A percentile compares a stretch with the other conserved stretches of the same genome.
These are phyloP conservation scores for Alectoris magna DNA, from an alignment of 2,797 vertebrate species.

Conservation along the genomic window DNA sequence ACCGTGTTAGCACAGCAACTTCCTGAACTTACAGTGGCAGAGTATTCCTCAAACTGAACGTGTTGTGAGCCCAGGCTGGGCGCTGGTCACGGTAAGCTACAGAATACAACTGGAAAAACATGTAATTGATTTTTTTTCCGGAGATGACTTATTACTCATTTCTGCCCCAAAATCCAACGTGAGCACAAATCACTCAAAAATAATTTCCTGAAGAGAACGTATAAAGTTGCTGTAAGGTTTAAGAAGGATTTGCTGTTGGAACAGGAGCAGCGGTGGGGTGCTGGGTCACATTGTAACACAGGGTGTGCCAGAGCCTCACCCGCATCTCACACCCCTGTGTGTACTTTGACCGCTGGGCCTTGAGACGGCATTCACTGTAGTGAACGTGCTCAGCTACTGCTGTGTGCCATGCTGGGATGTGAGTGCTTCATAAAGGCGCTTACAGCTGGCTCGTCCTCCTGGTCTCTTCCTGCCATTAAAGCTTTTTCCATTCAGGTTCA, in stretches of 20 bases:
- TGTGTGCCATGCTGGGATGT: neutral
- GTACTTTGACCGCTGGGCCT: neutral
- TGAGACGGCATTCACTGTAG: neutral
- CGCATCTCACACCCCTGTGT: rapidly evolving
- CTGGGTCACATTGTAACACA: rapidly evolving
- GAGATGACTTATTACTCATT: neutral
- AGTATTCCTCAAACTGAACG: neutral
- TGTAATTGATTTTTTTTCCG: rapidly evolving
- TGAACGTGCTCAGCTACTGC: neutral
- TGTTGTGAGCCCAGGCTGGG: neutral
- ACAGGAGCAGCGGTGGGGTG: rapidly evolving
- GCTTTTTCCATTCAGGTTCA: neutral
- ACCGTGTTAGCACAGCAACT: neutral
- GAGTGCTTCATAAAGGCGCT: neutral
- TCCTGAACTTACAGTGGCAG: rapidly evolving
- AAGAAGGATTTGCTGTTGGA: neutral
- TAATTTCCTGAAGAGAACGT: neutral
- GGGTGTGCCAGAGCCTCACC: neutral
- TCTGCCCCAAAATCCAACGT: neutral
- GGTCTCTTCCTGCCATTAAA: neutral
- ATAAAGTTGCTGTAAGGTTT: too few relatives aligned
- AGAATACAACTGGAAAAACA: neutral
- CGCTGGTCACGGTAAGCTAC: neutral
- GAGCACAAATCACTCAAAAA: neutral
- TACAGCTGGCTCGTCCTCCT: neutral